These are phyloP conservation scores for Orius insidiosus DNA, from an alignment of 1,140 invertebrate genomes.

Conservation along the genomic window DNA sequence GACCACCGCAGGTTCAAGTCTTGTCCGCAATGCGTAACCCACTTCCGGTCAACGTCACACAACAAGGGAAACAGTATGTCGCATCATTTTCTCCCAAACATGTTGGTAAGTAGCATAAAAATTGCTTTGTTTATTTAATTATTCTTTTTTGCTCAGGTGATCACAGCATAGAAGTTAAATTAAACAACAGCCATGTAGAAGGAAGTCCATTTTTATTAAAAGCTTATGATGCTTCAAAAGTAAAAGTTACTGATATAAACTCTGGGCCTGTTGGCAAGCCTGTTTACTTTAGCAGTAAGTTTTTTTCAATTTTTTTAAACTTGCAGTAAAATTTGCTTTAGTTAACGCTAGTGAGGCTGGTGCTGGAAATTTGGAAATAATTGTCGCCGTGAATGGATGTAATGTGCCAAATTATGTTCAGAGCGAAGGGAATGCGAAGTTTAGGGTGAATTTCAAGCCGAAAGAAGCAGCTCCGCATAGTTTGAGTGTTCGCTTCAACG, in stretches of 20 bases:
- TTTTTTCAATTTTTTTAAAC: slow-evolving; percentile 14
- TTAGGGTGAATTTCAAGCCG: slow-evolving; percentile 92
- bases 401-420: slow-evolving; percentile 98
- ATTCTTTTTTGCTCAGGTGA: slow-evolving; percentile 37
- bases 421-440: slow-evolving; percentile 89
- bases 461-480: slow-evolving; percentile 76
- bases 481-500: slow-evolving; percentile 88
- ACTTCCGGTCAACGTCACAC: slow-evolving; percentile 44
- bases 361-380: slow-evolving; percentile 93
- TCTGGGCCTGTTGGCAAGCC: slow-evolving; percentile 79
- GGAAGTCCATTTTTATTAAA: slow-evolving; percentile 90
- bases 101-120: slow-evolving; percentile 43
- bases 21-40: slow-evolving; percentile 49
- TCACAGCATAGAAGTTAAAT: slow-evolving; percentile 78
- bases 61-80: slow-evolving; percentile 16
- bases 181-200: slow-evolving; percentile 67
- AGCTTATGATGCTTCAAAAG: slow-evolving; percentile 83
- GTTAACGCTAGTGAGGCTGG: slow-evolving; percentile 68
- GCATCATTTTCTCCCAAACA: slow-evolving; percentile 60
- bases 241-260: slow-evolving; percentile 77
- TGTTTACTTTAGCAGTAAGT: slow-evolving; percentile 81
- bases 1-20: slow-evolving; percentile 54
- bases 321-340: slow-evolving; percentile 23
- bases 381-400: slow-evolving; percentile 89
- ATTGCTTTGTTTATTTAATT: background rate